Base-by-base conservation (phyloP, 1,140 invertebrate species). In the Ptiloglossa arizonensis region DNA sequence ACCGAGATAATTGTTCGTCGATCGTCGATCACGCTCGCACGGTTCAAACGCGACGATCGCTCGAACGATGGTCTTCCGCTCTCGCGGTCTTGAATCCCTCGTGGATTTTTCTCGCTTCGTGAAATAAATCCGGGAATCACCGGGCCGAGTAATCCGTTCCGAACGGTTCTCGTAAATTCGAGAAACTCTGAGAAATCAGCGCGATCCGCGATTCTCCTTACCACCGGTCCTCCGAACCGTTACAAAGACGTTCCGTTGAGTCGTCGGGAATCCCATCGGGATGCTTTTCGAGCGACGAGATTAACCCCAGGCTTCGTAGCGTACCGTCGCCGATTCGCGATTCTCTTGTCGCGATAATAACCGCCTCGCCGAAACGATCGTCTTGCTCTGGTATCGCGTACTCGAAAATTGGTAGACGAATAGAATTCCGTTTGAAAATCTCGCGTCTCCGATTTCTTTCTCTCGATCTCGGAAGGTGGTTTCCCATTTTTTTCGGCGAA, bases 21-120 rank as follows among this genome's bases (percentile, higher is more conserved):
- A 64, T 68, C 63, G 68, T 56, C 46, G 62, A 79, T 82, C 60
- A 79, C 71, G 71, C 50, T 75, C 60, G 46, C 60, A 29, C 59
- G 52, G 41, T 64, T 64, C 17, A 60, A 73, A 52, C n/a, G n/a
- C n/a, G n/a, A n/a, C 59, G 59, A 64, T 67, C 50, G 41, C 48
- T 62, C 69, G 22, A 46, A 46, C n/a, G n/a, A n/a, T n/a, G n/a
- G n/a, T n/a, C n/a, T 73, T 73, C 32, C 32, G 32, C 32, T 35
- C 6, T 35, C 6, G 32, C 32, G 32, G 6, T 6, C 24, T 3
- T 5, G 6, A 48, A 8, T 19, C 48, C n/a, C n/a, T 32, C 44
- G 4, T n/a, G n/a, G n/a, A n/a, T n/a, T n/a, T n/a, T n/a, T n/a
- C n/a, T 38, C 22, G 19, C 29, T 46, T 13, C 38, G 27, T 46